These are phyloP conservation scores for Nomada goodeniana DNA, from an alignment of 2,888 invertebrate species.

Conservation along the genomic window DNA sequence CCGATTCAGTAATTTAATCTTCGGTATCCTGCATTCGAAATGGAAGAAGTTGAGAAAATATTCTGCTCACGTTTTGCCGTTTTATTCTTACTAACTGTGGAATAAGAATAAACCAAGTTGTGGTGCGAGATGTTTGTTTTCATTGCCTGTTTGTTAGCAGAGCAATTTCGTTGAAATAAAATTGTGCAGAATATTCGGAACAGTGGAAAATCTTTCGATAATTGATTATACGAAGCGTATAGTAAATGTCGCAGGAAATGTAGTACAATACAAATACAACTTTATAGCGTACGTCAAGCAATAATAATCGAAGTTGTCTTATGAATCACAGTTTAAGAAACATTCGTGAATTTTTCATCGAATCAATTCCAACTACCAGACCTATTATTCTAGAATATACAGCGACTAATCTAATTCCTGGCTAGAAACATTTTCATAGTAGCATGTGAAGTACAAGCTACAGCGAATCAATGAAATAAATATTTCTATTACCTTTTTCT, in stretches of 20 bases:
- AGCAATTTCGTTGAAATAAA: background rate
- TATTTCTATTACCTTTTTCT: no score
- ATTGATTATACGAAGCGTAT: background rate
- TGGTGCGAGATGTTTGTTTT: no score
- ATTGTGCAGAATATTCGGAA: background rate
- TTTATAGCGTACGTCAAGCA: slow-evolving; percentile 17
- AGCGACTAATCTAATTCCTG: background rate
- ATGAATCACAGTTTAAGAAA: slow-evolving; percentile 8
- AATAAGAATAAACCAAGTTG: no score
- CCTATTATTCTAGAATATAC: background rate
- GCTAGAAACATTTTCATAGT: background rate
- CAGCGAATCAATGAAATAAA: no score
- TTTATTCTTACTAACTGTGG: no score
- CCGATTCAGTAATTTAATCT: no score
- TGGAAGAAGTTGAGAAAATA: no score
- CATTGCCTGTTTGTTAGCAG: no score
- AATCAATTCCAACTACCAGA: slow-evolving; percentile 23
- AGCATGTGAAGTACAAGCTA: no score
- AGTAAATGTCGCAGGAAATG: background rate
- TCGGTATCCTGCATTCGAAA: no score
- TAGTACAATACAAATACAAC: background rate
- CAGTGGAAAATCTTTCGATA: background rate
- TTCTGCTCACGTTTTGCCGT: no score
- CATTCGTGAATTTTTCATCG: slow-evolving; percentile 40
- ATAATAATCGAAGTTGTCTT: slow-evolving; percentile 5